Evolutionary conservation across 1,140 invertebrate species (phyloP).

Genomic region (Brachionus rubens): DNA sequence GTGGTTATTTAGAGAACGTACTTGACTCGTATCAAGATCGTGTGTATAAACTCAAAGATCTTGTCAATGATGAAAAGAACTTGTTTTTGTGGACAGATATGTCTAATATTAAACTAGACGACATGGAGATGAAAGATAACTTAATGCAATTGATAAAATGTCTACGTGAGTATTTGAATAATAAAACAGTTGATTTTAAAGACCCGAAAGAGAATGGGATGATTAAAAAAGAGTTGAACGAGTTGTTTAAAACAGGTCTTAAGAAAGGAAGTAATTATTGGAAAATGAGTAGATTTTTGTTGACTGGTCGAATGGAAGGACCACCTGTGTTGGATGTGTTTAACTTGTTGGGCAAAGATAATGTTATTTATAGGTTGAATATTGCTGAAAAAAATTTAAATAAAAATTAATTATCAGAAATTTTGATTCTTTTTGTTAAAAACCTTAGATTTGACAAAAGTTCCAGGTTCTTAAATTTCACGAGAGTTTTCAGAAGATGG

Average conservation of each 20-base stretch:
- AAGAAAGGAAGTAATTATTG: slow-evolving; percentile 2
- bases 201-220: background rate
- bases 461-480: no score
- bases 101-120: background rate
- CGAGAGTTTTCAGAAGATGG: no score
- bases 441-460: no score
- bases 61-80: slow-evolving; percentile 38
- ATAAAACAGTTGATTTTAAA: background rate
- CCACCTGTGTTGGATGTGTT: slow-evolving; percentile 31
- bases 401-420: slow-evolving; percentile 42
- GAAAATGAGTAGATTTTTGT: slow-evolving; percentile 30
- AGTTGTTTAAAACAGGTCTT: background rate
- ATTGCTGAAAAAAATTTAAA: slow-evolving; percentile 44
- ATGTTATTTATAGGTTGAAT: slow-evolving; percentile 12
- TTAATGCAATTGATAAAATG: background rate
- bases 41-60: slow-evolving; percentile 9
- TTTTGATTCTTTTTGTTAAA: no score
- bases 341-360: slow-evolving; percentile 37
- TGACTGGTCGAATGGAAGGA: slow-evolving; percentile 27
- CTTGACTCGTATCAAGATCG: slow-evolving; percentile 14
- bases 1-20: background rate
- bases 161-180: background rate
- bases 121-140: background rate
- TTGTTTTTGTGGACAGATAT: slow-evolving; percentile 34
- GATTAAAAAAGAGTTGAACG: slow-evolving; percentile 31